Percentiles rank a stretch among this genome's conserved stretches.
Evolutionary conservation across 2,888 invertebrate genomes (phyloP).

Genomic region (Andrena marginata): DNA sequence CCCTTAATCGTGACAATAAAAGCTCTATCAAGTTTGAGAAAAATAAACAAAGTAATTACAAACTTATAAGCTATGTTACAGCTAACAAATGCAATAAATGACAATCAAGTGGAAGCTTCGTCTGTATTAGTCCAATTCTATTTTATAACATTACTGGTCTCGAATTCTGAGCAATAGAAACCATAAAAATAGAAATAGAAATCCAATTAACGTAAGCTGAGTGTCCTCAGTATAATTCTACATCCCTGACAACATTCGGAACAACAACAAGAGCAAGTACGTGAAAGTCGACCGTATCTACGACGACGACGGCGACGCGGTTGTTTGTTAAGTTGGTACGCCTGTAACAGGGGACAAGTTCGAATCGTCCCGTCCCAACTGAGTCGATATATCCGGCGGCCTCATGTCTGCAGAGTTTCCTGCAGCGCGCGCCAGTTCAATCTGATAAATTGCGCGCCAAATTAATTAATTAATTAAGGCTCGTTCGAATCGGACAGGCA

Average conservation of each 20-base stretch:
- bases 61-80: too few species aligned
- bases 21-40: too few species aligned
- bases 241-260: conserved; percentile 14
- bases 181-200: conserved; percentile 42
- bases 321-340: conserved; percentile 74
- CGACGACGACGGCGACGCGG: conserved; percentile 60
- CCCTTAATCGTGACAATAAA: too few species aligned
- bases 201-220: conserved; percentile 41
- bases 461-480: conserved; percentile 80
- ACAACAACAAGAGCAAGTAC: conserved; percentile 27
- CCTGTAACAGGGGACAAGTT: conserved; percentile 73
- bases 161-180: conserved; percentile 12
- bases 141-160: background rate
- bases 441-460: conserved; percentile 78
- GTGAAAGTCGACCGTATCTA: conserved; percentile 11
- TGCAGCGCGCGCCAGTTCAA: conserved; percentile 65
- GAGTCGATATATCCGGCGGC: conserved; percentile 78
- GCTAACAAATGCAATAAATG: too few species aligned
- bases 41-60: too few species aligned
- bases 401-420: conserved; percentile 74
- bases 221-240: conserved; percentile 62
- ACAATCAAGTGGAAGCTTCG: background rate
- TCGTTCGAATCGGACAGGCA: conserved; percentile 54
- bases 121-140: background rate
- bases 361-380: conserved; percentile 75